Conservation (phyloP, 2,888 invertebrate species). For the Molorchus minor region DNA sequence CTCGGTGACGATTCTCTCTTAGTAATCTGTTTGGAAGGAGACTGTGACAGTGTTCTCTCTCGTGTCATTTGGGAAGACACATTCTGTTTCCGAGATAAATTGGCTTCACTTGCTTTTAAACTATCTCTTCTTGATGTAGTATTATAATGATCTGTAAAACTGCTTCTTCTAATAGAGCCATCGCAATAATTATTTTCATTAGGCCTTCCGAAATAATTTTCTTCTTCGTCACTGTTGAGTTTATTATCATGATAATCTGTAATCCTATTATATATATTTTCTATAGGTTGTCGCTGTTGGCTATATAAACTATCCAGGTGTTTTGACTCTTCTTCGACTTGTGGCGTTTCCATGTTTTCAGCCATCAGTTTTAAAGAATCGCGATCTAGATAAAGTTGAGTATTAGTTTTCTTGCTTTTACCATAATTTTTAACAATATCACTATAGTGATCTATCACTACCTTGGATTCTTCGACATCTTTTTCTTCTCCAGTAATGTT, state of each 20-base stretch:
- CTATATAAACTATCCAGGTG: not conserved
- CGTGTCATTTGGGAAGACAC: constrained; percentile 20
- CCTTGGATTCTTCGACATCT: constrained; percentile 72
- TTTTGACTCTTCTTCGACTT: constrained; percentile 21
- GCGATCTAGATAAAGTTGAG: constrained; percentile 45
- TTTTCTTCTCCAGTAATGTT: constrained; percentile 57
- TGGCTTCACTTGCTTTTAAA: not conserved
- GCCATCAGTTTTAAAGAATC: constrained; percentile 55
- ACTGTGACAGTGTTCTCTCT: constrained; percentile 37
- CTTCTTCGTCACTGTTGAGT: not conserved
- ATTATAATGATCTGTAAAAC: constrained; percentile 36
- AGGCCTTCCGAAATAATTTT: constrained; percentile 10
- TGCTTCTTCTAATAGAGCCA: constrained; percentile 27
- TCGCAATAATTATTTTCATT: constrained; percentile 12
- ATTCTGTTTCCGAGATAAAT: not conserved
- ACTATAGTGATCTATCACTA: constrained; percentile 81
- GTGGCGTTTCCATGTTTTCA: constrained; percentile 48
- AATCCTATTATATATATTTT: not conserved
- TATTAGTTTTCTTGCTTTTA: constrained; percentile 44
- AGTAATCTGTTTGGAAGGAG: constrained; percentile 35
- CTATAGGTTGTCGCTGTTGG: constrained; percentile 26
- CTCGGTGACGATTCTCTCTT: constrained; percentile 10
- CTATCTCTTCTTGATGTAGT: constrained; percentile 20
- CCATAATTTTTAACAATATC: constrained; percentile 80
- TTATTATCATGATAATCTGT: not conserved